These are phyloP conservation scores for Dipus sagitta DNA, from an alignment of 2,797 vertebrate species.

Conservation along the genomic window DNA sequence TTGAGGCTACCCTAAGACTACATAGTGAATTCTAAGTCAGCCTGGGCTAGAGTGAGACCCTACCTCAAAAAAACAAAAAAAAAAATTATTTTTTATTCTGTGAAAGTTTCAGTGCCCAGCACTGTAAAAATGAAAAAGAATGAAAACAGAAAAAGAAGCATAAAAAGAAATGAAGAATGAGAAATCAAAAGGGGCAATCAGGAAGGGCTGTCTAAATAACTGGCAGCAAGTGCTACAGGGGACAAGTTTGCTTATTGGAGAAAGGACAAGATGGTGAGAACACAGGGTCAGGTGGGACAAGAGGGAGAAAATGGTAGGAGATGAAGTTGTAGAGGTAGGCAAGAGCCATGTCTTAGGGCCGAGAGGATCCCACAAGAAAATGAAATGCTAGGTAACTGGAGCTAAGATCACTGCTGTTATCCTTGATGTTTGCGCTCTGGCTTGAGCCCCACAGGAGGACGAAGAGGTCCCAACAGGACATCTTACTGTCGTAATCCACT, in stretches of 20 bases:
- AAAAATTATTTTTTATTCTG: background rate
- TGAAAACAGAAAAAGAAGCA: background rate
- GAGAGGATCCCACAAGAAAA: background rate
- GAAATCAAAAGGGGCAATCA: background rate
- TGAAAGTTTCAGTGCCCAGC: background rate
- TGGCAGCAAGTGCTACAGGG: background rate
- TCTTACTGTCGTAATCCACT: conserved; percentile 96
- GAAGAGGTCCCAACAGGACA: conserved; percentile 96
- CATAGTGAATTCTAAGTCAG: too few relatives aligned
- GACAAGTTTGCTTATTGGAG: background rate
- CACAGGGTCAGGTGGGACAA: background rate
- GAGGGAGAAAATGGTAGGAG: background rate
- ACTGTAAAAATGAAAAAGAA: background rate
- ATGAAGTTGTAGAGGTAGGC: background rate
- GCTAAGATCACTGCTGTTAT: background rate
- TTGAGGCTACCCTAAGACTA: too few relatives aligned
- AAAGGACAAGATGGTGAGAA: background rate
- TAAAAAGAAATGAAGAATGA: too few relatives aligned
- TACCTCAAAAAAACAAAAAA: background rate
- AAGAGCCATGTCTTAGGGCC: background rate
- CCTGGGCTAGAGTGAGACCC: too few relatives aligned
- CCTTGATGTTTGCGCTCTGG: background rate
- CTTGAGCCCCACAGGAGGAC: conserved; percentile 94
- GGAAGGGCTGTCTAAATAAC: background rate
- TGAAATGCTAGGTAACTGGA: conserved; percentile 28